Evolutionary conservation across 2,888 invertebrate genomes (phyloP), one percentile per base, ranked within the genome.

Genomic region (Galerucella calmariensis): DNA sequence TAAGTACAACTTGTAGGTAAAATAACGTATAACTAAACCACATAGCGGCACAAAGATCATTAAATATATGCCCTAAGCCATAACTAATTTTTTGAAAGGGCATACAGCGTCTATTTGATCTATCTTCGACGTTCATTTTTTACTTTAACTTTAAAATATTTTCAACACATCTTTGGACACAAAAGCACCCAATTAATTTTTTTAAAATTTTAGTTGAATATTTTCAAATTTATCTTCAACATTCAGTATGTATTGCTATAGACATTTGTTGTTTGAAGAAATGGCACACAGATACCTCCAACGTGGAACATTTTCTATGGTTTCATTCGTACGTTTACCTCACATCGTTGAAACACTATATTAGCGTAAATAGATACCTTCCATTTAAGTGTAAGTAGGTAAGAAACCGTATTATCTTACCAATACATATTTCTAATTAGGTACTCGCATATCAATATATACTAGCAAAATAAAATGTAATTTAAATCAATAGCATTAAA

Each of bases 21-120:
- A 97, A 92, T 81, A 97, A 89, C 65, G 96, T 91, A 87, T 97
- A 97, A 1, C 95, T 95, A 87, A 97, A 97, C 97, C 97, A 97
- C 90, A 97, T 94, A 75, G 96, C 94, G 20, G 97, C 96, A 87
- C 95, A 96, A 59, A 97, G 90, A 88, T 98, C 97, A 87, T 97
- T 98, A 81, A 96, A 90, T 67, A 97, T 92, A 88, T 97, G 97
- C 0, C 97, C 97, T 68, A 96, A 90, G 61, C 91, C 90, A 79
- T 88, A 92, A 35, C 90, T 85, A 20, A 89, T 79, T 81, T 90
- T 90, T 81, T 90, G 90, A 77, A 88, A 67, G n/a, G 77, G 69
- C 5, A 77, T 63, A 68, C 81, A 79, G 14, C 78, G 69, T 9
- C 74, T 67, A 10, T 24, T 65, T 16, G 71, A 51, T 56, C 65